phyloP scores from a whole-genome alignment of 2,113 vertebrate genomes.

The Zosterops japonicus region DNA sequence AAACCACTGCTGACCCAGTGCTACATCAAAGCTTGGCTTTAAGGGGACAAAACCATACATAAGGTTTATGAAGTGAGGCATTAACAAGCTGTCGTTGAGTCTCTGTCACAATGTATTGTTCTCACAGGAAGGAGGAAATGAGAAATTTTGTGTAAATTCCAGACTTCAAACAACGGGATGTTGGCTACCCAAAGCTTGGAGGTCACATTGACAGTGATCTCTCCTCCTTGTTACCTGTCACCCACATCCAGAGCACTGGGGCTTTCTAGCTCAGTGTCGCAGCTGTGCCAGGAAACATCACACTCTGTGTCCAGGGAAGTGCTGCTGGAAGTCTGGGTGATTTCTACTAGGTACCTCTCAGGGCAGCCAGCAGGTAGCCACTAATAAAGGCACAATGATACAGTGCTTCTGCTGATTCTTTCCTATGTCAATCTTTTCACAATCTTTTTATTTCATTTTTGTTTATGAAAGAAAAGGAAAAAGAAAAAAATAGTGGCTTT shows the following conservation, averaged over 20 bases:
- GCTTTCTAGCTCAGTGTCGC: not conserved
- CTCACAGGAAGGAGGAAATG: conserved; percentile 69
- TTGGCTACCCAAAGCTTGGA: not conserved
- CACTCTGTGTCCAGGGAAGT: not conserved
- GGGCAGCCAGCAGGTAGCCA: not conserved
- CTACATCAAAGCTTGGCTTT: conserved; percentile 44
- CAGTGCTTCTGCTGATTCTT: not conserved
- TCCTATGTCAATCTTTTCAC: not conserved
- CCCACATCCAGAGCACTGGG: not conserved
- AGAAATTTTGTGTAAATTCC: conserved; percentile 60
- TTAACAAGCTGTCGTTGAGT: conserved; percentile 11
- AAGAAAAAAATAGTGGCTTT: not conserved
- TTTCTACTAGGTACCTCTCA: not conserved
- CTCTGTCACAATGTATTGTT: conserved; percentile 57
- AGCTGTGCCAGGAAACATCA: not conserved
- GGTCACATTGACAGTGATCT: not conserved
- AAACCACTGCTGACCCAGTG: not conserved
- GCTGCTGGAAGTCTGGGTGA: not conserved
- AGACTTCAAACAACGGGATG: conserved; percentile 62
- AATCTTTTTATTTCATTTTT: not conserved
- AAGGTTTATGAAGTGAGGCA: conserved; percentile 11
- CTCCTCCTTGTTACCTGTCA: conserved; percentile 26
- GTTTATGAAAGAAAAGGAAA: not conserved
- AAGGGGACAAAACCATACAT: not conserved
- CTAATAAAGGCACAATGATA: not conserved